Evolutionary conservation across 2,888 invertebrate genomes (phyloP), one percentile per base, ranked within the genome.

Genomic region (Epinotia nisella): DNA sequence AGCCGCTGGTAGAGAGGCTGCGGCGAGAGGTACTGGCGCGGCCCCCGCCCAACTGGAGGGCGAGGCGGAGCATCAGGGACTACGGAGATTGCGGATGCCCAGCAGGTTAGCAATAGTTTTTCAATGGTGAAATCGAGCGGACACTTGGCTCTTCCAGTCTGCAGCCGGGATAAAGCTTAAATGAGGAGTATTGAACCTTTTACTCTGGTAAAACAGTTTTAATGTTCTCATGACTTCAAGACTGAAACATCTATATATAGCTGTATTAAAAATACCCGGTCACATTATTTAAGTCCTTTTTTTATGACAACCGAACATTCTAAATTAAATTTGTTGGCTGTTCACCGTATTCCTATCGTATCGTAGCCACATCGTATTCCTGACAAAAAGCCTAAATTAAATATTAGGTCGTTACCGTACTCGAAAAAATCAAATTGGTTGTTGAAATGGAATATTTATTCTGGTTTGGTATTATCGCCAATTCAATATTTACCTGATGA

Each of bases 1-100:
- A 94, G 85, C 94, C 94, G 65, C 83, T 94, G 77, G 92, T 94
- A 77, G 94, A 94, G 84, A 85, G 95, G 81, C 88, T 95, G 68
- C 87, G 94, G 77, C 84, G 95, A 61, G 95, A 95, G 76, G 91
- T 94, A 79, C 87, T 93, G 76, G 80, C 93, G 55, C 86, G 93
- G 45, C 87, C 89, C 4, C 83, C 82, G 13, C 81, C 85, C 2
- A 77, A 85, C 82, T 91, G 91, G 91, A 81, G 91, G 68, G 81
- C 88, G 4, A 82, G 89, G 70, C 85, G 95, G 75, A 92, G 93
- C 79, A 91, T 94, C 79, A 88, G 95, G 80, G 95, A 95, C 80
- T 94, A 94, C 65, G 92, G 94, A 17, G 95, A 96, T 89, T 96
- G 96, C 93, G 92, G 94, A 80, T 96, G 96, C 94, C 96, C 96